Conservation (phyloP, 2,113 vertebrate genomes). For the Notiomystis cincta region DNA sequence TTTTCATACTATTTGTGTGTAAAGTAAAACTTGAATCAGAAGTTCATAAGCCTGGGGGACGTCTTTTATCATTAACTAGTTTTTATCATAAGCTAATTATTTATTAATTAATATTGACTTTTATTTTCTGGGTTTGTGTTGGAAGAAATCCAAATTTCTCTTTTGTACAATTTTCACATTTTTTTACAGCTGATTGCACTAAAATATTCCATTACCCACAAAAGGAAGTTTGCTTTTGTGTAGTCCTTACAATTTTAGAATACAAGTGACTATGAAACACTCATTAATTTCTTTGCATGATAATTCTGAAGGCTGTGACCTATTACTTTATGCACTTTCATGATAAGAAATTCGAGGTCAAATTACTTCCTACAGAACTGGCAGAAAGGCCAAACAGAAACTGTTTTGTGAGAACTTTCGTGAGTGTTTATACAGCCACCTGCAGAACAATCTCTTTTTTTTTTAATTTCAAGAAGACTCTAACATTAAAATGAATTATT, state of each 20-base stretch:
- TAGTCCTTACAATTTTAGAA: neutral
- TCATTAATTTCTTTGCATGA: neutral
- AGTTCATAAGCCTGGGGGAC: neutral
- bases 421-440: neutral
- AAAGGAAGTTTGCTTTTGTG: neutral
- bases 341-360: neutral
- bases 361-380: neutral
- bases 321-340: neutral
- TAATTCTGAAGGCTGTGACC: neutral
- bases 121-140: neutral
- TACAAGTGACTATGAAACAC: neutral
- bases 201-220: neutral
- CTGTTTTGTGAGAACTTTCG: neutral
- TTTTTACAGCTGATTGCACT: neutral
- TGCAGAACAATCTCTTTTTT: neutral
- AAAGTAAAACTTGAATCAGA: neutral
- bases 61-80: neutral
- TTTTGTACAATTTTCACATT: neutral
- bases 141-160: neutral
- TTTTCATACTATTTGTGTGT: neutral
- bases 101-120: neutral
- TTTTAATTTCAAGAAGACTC: neutral
- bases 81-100: neutral
- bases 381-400: neutral
- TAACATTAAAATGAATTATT: neutral